Base-by-base conservation (phyloP, 2,888 invertebrate species). In the Rhagium mordax region DNA sequence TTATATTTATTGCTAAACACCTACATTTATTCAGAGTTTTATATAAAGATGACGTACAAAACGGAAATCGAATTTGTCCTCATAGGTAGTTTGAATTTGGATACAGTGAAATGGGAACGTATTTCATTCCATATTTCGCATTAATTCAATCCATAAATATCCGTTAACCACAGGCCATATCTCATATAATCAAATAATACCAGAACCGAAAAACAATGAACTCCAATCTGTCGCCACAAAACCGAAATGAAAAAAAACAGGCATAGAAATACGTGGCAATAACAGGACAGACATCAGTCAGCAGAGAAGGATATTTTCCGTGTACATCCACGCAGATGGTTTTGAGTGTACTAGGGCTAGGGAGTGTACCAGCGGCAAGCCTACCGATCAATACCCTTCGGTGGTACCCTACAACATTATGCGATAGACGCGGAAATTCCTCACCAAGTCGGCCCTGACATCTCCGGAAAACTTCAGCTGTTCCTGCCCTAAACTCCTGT, bases 341-440 rank as follows among this genome's bases (percentile, higher is more conserved):
- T 8, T 21, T 47, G 75, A 75, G 57, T 75, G 75, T 73, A 73
- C 71, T 16, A 33, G 33, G 41, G 33, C 53, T 18, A 29, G 73
- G 74, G 79, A 79, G 71, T 77, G 77, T 79, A 79, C 79, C 72
- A 72, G 59, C 70, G 78, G 75, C 75, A 72, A 76, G 72, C 75
- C 74, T 78, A 76, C 77, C 77, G 79, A 79, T 79, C 79, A 79
- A 79, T 79, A 79, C 76, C 74, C 76, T 72, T 79, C 76, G 73
- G 77, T 78, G 76, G 78, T 79, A 78, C 74, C 76, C 76, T 72
- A 72, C 74, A 74, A 74, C 67, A 72, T 72, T 71, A 60, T 61
- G 48, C 67, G 71, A 66, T 67, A 71, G 71, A 57, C 61, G 71
- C 66, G 66, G 71, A 71, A 71, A 67, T 53, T 66, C 71, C 60